Evolutionary conservation across 2,888 invertebrate genomes (phyloP), one percentile per base, ranked within the genome.

Genomic region (Yponomeuta plumbellus): DNA sequence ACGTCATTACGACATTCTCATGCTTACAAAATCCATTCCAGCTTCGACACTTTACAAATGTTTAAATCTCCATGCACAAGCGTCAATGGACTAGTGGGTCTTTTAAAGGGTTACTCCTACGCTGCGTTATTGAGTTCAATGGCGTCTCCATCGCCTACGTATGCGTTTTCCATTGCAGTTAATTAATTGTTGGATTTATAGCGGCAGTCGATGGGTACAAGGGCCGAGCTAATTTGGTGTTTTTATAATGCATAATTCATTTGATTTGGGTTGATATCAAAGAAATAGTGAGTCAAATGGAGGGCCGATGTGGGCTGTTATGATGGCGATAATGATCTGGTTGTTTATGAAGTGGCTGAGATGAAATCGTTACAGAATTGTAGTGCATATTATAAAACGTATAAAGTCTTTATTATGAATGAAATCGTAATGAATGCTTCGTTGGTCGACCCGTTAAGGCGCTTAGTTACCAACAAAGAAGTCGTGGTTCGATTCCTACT

Each of bases 151-250:
- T 52, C 44, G 44, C 44, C 44, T 52, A 52, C 44, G 44, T 52
- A 52, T 52, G 44, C 44, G 4, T 52, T 52, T 52, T 17, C 44
- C 17, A 52, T 52, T 52, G 44, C 44, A 17, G 17, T 52, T 52
- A 52, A 52, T 52, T 52, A 52, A 52, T 52, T 52, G 44, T 52
- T 52, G 44, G 44, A 52, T 52, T 52, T 52, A 52, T 52, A 17
- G 44, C 44, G 0, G 17, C 13, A 52, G 44, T 52, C 44, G 13
- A 52, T 52, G 44, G 17, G 4, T 52, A 52, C 44, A 52, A 52
- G 44, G 44, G 44, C 44, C 44, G 17, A 17, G 44, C 44, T 52
- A 17, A 52, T 52, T 52, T 52, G 44, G 44, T 52, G 17, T 52
- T 52, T 52, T 52, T 52, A 52, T 52, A 17, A 52, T 52, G 44